phyloP scores from a whole-genome alignment of 30 jellyfish, hydroid and myxozoan species.

The Clytia hemisphaerica region DNA sequence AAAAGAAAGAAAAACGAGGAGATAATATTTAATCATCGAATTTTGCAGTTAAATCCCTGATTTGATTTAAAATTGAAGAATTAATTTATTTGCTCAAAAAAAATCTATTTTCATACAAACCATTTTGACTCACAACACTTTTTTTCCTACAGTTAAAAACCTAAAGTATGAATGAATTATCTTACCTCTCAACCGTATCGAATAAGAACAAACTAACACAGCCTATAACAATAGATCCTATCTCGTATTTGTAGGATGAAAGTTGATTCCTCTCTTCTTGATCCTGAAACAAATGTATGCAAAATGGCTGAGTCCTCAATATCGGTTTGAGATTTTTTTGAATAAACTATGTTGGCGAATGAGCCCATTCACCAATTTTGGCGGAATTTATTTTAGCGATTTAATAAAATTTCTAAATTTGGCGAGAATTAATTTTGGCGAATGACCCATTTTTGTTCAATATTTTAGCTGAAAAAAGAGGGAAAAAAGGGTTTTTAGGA shows the following conservation, averaged over 20 bases:
- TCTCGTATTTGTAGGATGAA: constrained; percentile 56
- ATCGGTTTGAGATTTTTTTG: not conserved
- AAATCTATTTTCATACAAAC: too few relatives aligned
- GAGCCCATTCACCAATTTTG: too few relatives aligned
- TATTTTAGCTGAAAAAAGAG: too few relatives aligned
- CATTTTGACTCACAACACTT: not conserved
- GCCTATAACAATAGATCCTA: constrained; percentile 47
- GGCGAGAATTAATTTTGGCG: too few relatives aligned
- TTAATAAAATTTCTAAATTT: too few relatives aligned
- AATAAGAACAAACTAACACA: constrained; percentile 66
- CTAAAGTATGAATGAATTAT: not conserved
- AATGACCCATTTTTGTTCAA: too few relatives aligned
- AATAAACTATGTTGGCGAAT: too few relatives aligned
- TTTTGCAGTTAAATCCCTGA: too few relatives aligned
- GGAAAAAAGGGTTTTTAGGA: too few relatives aligned
- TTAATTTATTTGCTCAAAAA: too few relatives aligned
- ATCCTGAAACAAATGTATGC: constrained; percentile 45
- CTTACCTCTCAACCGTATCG: constrained; percentile 84
- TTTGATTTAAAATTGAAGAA: too few relatives aligned
- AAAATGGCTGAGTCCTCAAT: not conserved
- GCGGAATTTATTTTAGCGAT: too few relatives aligned
- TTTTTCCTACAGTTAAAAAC: not conserved
- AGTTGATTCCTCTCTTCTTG: constrained; percentile 73
- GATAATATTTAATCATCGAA: not conserved
- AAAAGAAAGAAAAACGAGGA: not conserved